These are phyloP conservation scores for Eolophus roseicapilla DNA, from an alignment of 2,113 vertebrate genomes.

Conservation along the genomic window DNA sequence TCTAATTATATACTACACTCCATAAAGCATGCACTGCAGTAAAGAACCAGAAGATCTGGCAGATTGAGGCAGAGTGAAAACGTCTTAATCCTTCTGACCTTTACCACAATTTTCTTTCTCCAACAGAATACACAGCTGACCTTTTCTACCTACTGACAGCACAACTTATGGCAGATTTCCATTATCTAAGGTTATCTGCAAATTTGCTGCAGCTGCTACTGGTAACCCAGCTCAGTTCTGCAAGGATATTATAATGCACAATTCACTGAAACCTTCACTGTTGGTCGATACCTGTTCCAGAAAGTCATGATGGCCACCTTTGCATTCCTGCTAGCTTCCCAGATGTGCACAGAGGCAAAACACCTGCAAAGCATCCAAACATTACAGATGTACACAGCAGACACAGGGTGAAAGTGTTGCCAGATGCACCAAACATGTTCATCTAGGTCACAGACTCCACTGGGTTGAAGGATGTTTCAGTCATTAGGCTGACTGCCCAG, in stretches of 20 bases:
- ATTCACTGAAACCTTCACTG: not conserved
- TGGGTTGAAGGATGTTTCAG: not conserved
- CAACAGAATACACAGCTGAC: slow-evolving; percentile 30
- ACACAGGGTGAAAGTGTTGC: not conserved
- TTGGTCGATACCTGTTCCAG: not conserved
- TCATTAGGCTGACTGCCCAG: not conserved
- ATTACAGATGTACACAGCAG: not conserved
- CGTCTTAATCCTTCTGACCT: slow-evolving; percentile 58
- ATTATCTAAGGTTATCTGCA: slow-evolving; percentile 14
- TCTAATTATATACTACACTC: slow-evolving; percentile 60
- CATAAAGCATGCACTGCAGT: slow-evolving; percentile 40
- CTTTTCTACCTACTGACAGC: slow-evolving; percentile 44
- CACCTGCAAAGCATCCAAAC: not conserved
- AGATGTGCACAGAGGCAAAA: not conserved
- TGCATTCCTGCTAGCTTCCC: not conserved
- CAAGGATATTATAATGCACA: not conserved
- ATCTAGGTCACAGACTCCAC: not conserved
- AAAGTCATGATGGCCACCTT: not conserved
- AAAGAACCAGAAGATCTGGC: slow-evolving; percentile 44
- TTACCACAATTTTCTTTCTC: slow-evolving; percentile 54
- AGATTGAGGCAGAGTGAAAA: slow-evolving; percentile 33
- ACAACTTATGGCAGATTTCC: not conserved
- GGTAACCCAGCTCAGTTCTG: not conserved
- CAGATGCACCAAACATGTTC: not conserved
- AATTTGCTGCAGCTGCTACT: not conserved